A percentile compares a stretch with the other conserved stretches of the same genome.
These are phyloP conservation scores for Blomia tropicalis DNA, from an alignment of 2,888 invertebrate species.

Conservation along the genomic window DNA sequence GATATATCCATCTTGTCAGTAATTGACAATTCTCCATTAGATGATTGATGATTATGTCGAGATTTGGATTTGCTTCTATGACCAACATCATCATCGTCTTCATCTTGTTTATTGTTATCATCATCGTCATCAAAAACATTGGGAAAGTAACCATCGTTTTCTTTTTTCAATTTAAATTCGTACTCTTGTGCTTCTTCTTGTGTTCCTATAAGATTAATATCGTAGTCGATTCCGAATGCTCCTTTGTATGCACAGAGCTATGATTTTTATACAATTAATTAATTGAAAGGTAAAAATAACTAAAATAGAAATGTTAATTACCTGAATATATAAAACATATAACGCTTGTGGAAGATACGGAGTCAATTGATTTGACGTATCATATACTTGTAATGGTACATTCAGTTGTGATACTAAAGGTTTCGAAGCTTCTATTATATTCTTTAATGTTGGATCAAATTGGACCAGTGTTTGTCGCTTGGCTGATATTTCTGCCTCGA, in stretches of 20 bases:
- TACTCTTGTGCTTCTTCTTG: conserved; percentile 4
- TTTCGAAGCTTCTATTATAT: conserved; percentile 50
- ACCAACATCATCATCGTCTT: conserved; percentile 1
- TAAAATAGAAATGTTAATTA: conserved; percentile 7
- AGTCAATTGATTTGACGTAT: conserved; percentile 58
- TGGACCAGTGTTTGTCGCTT: conserved; percentile 61
- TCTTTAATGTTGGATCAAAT: conserved; percentile 24
- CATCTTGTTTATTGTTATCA: not conserved
- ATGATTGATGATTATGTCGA: conserved; percentile 8
- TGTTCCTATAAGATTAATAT: not conserved
- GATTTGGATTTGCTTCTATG: conserved; percentile 10
- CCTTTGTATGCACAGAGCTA: conserved; percentile 7
- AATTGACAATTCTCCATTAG: not conserved
- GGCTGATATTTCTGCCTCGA: conserved; percentile 55
- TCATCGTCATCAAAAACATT: not conserved
- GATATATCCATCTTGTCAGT: not conserved
- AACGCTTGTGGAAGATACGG: conserved; percentile 60
- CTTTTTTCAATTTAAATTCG: conserved; percentile 5
- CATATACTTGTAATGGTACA: conserved; percentile 57
- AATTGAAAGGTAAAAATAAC: no score
- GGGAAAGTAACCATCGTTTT: not conserved
- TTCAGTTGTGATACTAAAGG: conserved; percentile 76
- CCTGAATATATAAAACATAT: conserved; percentile 59
- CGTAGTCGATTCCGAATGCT: conserved; percentile 1
- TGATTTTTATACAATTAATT: not conserved